phyloP scores from a whole-genome alignment of 2,113 vertebrate species.

The Empidonax traillii region DNA sequence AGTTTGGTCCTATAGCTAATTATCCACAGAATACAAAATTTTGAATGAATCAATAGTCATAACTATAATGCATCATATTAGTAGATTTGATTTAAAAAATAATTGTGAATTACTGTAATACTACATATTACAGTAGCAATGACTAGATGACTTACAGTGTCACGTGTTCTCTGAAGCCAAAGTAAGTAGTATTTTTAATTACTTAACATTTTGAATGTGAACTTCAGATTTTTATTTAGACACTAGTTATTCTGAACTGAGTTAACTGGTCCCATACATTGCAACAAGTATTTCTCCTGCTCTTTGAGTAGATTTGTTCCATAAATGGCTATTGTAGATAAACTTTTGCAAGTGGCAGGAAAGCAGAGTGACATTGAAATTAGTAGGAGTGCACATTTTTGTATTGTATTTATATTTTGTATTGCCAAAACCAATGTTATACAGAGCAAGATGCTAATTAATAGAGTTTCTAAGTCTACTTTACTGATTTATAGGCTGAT shows the following conservation, averaged over 20 bases:
- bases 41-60: not conserved
- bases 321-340: not conserved
- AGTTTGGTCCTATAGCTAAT: not conserved
- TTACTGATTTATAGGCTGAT: not conserved
- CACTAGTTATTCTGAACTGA: not conserved
- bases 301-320: not conserved
- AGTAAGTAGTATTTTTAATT: not conserved
- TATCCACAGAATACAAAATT: not conserved
- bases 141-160: not conserved
- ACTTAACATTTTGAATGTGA: not conserved
- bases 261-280: not conserved
- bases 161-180: not conserved
- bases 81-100: not conserved
- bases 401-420: too few species aligned
- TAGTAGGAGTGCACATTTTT: not conserved
- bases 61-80: not conserved
- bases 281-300: not conserved
- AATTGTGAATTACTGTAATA: not conserved
- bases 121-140: not conserved
- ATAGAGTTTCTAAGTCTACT: not conserved
- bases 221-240: not conserved
- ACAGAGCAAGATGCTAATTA: not conserved
- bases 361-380: not conserved
- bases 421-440: not conserved
- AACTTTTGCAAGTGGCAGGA: not conserved